phyloP scores from a whole-genome alignment of 2,113 vertebrate genomes.

The Lophotis ruficrista region DNA sequence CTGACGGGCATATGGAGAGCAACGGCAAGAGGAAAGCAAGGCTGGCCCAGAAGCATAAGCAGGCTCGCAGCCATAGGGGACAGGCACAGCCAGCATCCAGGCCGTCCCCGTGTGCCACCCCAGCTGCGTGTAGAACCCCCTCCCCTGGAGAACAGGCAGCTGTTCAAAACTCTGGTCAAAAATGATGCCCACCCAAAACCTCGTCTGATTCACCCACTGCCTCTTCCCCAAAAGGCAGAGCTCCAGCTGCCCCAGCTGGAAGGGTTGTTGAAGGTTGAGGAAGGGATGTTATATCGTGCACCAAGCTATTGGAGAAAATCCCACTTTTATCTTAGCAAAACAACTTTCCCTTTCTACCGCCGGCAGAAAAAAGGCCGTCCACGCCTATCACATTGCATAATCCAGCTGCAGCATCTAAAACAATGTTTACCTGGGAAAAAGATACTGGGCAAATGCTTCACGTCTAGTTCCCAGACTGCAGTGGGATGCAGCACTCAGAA shows the following conservation, averaged over 20 bases:
- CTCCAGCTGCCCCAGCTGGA: not conserved
- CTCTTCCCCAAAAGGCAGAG: not conserved
- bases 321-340: not conserved
- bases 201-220: not conserved
- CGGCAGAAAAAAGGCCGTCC: not conserved
- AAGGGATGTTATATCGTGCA: not conserved
- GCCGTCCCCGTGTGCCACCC: accelerated
- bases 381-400: not conserved
- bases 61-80: not conserved
- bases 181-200: not conserved
- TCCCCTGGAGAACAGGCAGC: not conserved
- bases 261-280: too few relatives aligned
- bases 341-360: not conserved
- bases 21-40: accelerated
- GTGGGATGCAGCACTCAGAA: not conserved
- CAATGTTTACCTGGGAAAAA: not conserved
- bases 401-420: not conserved
- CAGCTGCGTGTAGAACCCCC: not conserved
- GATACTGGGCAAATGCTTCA: not conserved
- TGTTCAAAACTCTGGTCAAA: not conserved
- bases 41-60: not conserved
- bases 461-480: not conserved
- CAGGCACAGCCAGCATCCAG: not conserved
- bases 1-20: accelerated
- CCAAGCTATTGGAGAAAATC: not conserved